These are phyloP conservation scores for Palythoa grandiflora DNA, from an alignment of 92 coral and sea anemone species.

Conservation along the genomic window DNA sequence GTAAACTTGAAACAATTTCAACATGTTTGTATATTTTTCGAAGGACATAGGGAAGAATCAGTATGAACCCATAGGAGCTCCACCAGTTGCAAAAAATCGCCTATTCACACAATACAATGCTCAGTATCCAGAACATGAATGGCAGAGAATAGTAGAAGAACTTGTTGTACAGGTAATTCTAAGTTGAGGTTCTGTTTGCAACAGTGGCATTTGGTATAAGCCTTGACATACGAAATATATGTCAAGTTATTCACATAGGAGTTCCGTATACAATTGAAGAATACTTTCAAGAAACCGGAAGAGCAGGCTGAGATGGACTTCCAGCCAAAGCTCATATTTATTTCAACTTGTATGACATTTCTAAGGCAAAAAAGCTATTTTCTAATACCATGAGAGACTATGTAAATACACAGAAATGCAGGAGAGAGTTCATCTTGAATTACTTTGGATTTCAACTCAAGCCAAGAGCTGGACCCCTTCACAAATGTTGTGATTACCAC, in stretches of 20 bases:
- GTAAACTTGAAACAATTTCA: constrained; percentile 54
- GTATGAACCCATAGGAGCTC: constrained; percentile 60
- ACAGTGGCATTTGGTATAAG: constrained; percentile 81
- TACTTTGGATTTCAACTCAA: constrained; percentile 64
- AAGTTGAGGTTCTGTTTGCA: constrained; percentile 65
- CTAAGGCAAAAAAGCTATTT: constrained; percentile 45
- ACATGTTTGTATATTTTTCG: constrained; percentile 60
- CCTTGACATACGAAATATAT: constrained; percentile 54
- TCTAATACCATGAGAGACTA: constrained; percentile 53
- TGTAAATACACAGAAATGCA: constrained; percentile 54
- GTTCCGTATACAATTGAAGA: constrained; percentile 71
- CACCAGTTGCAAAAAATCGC: constrained; percentile 49
- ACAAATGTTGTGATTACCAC: constrained; percentile 72
- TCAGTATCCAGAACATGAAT: constrained; percentile 69
- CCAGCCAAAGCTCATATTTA: constrained; percentile 53
- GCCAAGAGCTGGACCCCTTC: constrained; percentile 26
- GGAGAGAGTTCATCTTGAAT: constrained; percentile 58
- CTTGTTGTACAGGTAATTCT: constrained; percentile 35
- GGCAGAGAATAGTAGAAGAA: constrained; percentile 59
- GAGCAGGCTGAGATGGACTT: constrained; percentile 70
- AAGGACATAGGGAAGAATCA: constrained; percentile 41
- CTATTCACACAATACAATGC: constrained; percentile 75
- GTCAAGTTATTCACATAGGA: constrained; percentile 73
- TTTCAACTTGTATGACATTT: constrained; percentile 67
- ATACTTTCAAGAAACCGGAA: constrained; percentile 73